Evolutionary conservation across 2,113 vertebrate species (phyloP), one percentile per base, ranked within the genome.

Genomic region (Alosa alosa): DNA sequence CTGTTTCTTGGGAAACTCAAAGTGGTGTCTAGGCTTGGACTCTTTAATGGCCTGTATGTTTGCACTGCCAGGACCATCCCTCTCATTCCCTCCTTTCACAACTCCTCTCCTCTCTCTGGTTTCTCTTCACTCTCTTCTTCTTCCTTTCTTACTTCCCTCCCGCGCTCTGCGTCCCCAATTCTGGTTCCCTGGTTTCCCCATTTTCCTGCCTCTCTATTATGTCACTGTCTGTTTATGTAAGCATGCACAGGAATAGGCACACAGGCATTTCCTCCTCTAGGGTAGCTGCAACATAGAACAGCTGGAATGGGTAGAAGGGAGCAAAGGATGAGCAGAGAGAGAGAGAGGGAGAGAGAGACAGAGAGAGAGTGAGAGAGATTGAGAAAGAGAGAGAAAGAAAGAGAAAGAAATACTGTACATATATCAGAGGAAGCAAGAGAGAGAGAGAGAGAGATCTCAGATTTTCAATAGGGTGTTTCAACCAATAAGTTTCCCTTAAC

Each of bases 251-350:
- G 52, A 82, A 68, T 64, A 17, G 39, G 9, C 72, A 78, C 72
- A 39, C 36, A 36, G 72, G 72, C 72, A 78, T 78, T 78, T 78
- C 72, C 72, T 78, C 72, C 36, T 75, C 31, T 75, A 25, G 31
- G 2, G 0, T 17, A 18, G 72, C 72, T 13, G 13, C 13, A 17
- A 25, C 8, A 31, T 25, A 7, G 20, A 86, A 50, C 64, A 22
- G 44, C 86, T 3, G 64, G 25, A 36, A n/a, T 82, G 39, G 36
- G 4, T 82, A 84, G 83, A 44, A 45, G 84, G 78, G 82, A 46
- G 64, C 0, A 83, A 22, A 11, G 46, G 82, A 83, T 50, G 9
- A 39, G 83, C 17, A 75, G 22, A 60, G 31, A 86, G 22, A 13
- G 4, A 39, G 31, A 60, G 20, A 68, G 64, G 13, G 2, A 31